These are phyloP conservation scores for Iselma pallidipennis DNA, from an alignment of 2,888 invertebrate species.

Conservation along the genomic window DNA sequence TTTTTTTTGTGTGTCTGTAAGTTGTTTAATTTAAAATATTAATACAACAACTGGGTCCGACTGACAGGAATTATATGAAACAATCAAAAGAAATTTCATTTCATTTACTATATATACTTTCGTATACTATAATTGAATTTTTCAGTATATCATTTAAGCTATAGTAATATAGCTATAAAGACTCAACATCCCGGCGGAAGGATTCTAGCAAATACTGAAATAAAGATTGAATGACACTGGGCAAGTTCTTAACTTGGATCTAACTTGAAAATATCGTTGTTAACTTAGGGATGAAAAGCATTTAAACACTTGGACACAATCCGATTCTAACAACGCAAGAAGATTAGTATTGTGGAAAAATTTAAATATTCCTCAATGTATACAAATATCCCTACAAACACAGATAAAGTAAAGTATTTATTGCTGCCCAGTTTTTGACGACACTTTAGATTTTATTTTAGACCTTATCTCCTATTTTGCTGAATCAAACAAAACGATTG, in stretches of 20 bases:
- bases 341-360: too few species aligned
- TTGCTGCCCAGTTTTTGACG: background rate
- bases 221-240: conserved; percentile 18
- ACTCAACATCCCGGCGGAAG: conserved; percentile 19
- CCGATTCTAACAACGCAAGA: background rate
- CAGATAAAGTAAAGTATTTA: too few species aligned
- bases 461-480: background rate
- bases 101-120: conserved; percentile 7
- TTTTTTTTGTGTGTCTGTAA: too few species aligned
- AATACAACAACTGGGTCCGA: too few species aligned
- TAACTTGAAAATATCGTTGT: conserved; percentile 13
- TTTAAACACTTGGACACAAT: conserved; percentile 1
- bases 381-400: too few species aligned
- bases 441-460: background rate
- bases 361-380: too few species aligned
- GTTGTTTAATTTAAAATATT: too few species aligned
- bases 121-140: conserved; percentile 29
- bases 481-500: background rate
- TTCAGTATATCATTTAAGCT: conserved; percentile 14
- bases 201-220: conserved; percentile 12
- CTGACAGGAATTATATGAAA: too few species aligned
- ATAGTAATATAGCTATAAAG: conserved; percentile 23
- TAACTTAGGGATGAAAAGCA: conserved; percentile 14
- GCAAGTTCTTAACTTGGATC: conserved; percentile 5
- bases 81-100: too few species aligned